phyloP scores from a whole-genome alignment of 2,113 vertebrate species.

The Platycercus adscitus region DNA sequence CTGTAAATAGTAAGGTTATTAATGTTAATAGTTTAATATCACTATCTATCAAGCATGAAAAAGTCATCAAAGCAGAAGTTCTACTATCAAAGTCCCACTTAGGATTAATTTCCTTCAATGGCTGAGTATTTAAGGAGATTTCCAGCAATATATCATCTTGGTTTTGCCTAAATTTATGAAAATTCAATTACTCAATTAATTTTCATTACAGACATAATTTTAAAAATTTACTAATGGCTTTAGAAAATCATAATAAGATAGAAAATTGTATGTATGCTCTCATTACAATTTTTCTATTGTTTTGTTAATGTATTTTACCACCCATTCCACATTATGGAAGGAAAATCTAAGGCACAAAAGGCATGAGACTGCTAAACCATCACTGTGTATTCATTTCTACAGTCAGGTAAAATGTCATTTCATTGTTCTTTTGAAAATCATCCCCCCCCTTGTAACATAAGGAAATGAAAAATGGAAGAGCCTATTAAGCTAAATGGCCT shows the following conservation, averaged over 20 bases:
- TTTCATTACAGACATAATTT: background rate
- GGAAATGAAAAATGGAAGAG: conserved; percentile 29
- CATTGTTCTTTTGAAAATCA: conserved; percentile 19
- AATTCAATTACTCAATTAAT: background rate
- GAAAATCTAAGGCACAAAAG: background rate
- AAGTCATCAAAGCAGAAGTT: background rate
- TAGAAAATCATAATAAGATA: background rate
- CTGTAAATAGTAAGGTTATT: conserved; percentile 37
- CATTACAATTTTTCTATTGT: background rate
- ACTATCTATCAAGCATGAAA: background rate
- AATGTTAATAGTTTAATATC: background rate
- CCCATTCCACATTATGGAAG: background rate
- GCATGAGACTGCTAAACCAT: background rate
- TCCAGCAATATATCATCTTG: background rate
- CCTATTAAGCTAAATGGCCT: conserved; percentile 15
- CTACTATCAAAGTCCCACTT: background rate
- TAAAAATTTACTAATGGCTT: background rate
- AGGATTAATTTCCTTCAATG: background rate
- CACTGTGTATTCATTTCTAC: background rate
- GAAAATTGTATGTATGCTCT: background rate
- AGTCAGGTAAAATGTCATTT: conserved; percentile 20
- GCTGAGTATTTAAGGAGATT: background rate
- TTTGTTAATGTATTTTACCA: background rate
- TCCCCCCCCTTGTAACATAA: background rate
- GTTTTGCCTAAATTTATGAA: background rate